Percentiles rank a stretch among this genome's conserved stretches.
Conservation (phyloP, 2,888 invertebrate species). For the Anthophora plumipes region DNA sequence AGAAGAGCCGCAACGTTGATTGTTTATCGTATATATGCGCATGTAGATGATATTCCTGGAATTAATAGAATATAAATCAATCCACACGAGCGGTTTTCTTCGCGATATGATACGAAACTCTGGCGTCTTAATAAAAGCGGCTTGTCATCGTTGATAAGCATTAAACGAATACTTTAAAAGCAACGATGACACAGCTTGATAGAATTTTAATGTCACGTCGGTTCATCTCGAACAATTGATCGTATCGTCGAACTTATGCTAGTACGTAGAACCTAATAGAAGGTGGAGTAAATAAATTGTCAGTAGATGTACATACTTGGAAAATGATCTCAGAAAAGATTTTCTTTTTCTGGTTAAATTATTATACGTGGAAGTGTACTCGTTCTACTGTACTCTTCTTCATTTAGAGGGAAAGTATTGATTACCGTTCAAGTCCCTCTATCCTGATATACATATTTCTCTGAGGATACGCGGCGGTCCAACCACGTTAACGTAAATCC, state of each 20-base stretch:
- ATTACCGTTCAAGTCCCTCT: conserved; percentile 26
- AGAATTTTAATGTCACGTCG: neutral
- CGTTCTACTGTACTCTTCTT: neutral
- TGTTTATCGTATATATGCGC: neutral
- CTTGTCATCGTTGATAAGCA: too few species aligned
- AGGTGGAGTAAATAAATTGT: too few species aligned
- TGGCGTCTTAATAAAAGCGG: neutral
- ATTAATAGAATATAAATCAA: conserved; percentile 10
- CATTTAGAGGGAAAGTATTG: neutral
- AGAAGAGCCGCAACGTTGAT: conserved; percentile 5
- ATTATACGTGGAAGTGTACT: neutral
- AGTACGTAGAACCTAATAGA: too few species aligned
- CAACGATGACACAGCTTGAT: neutral
- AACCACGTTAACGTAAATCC: conserved; percentile 24
- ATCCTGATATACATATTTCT: conserved; percentile 28
- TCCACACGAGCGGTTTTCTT: neutral
- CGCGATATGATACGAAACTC: neutral
- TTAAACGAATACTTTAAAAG: neutral
- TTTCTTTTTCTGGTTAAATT: too few species aligned
- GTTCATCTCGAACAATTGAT: too few species aligned
- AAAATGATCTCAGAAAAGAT: too few species aligned
- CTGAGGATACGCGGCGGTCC: conserved; percentile 10
- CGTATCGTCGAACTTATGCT: too few species aligned
- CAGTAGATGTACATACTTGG: too few species aligned
- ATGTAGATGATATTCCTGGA: neutral